Conservation (phyloP, 2,113 vertebrate species). For the Perca flavescens region DNA sequence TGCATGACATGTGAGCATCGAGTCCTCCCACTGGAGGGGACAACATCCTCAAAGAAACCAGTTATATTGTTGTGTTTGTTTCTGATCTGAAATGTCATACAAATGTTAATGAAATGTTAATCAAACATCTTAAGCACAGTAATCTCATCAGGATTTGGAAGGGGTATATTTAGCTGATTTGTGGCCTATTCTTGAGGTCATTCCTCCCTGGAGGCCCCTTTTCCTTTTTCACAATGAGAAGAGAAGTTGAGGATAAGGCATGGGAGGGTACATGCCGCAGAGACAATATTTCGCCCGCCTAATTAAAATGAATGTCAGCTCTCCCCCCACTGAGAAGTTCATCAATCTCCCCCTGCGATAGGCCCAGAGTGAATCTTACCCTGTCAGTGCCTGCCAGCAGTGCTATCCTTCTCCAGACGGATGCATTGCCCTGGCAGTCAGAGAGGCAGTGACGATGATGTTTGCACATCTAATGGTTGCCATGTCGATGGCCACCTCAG, state of each 20-base stretch:
- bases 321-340: conserved; percentile 79
- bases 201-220: conserved; percentile 55
- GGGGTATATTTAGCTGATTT: conserved; percentile 68
- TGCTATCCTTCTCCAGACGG: conserved; percentile 70
- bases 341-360: conserved; percentile 79
- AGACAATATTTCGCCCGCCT: conserved; percentile 76
- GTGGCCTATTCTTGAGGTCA: conserved; percentile 66
- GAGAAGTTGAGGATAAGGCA: conserved; percentile 56
- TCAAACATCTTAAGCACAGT: conserved; percentile 77
- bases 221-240: conserved; percentile 43
- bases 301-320: conserved; percentile 88
- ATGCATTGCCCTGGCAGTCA: conserved; percentile 51
- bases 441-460: conserved; percentile 58
- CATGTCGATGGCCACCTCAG: conserved; percentile 52
- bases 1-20: neutral
- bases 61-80: conserved; percentile 50
- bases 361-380: conserved; percentile 79
- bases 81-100: conserved; percentile 80
- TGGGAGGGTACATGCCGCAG: conserved; percentile 57
- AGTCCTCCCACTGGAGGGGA: conserved; percentile 17
- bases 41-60: conserved; percentile 36
- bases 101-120: conserved; percentile 87
- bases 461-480: conserved; percentile 71
- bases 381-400: conserved; percentile 73
- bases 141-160: conserved; percentile 67